A percentile compares a stretch with the other conserved stretches of the same genome.
These are phyloP conservation scores for Myripristis jacobus DNA, from an alignment of 2,797 vertebrate species.

Conservation along the genomic window DNA sequence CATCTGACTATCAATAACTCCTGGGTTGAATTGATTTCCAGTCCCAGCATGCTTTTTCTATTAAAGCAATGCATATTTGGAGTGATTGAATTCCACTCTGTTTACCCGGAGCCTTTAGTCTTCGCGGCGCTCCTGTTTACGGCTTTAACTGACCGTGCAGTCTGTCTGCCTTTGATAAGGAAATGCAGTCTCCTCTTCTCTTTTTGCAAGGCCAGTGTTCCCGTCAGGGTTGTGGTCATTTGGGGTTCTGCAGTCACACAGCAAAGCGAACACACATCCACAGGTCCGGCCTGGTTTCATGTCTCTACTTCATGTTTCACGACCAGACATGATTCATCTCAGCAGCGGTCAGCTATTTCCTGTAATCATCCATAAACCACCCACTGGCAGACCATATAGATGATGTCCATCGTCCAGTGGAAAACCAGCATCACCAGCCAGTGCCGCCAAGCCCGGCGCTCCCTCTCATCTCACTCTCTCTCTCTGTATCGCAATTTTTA, in stretches of 20 bases:
- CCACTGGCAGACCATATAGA: conserved; percentile 28
- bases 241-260: conserved; percentile 41
- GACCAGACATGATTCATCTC: background rate
- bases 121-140: conserved; percentile 13
- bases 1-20: conserved; percentile 63
- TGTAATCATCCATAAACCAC: conserved; percentile 49
- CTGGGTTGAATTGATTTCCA: conserved; percentile 78
- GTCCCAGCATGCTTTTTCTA: conserved; percentile 68
- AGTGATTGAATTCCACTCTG: conserved; percentile 59
- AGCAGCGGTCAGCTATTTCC: conserved; percentile 16
- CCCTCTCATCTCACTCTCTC: conserved; percentile 12
- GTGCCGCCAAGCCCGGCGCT: conserved; percentile 2
- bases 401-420: background rate
- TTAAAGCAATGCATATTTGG: conserved; percentile 63
- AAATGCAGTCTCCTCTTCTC: conserved; percentile 36
- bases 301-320: conserved; percentile 3
- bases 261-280: too few species aligned
- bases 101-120: conserved; percentile 50
- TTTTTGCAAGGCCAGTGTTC: background rate
- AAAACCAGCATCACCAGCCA: conserved; percentile 5
- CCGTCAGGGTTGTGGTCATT: conserved; percentile 19
- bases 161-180: conserved; percentile 42
- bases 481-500: conserved; percentile 27
- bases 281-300: conserved; percentile 7
- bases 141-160: conserved; percentile 30